phyloP scores from a whole-genome alignment of 2,888 invertebrate genomes.

The Heliothis peltigera region DNA sequence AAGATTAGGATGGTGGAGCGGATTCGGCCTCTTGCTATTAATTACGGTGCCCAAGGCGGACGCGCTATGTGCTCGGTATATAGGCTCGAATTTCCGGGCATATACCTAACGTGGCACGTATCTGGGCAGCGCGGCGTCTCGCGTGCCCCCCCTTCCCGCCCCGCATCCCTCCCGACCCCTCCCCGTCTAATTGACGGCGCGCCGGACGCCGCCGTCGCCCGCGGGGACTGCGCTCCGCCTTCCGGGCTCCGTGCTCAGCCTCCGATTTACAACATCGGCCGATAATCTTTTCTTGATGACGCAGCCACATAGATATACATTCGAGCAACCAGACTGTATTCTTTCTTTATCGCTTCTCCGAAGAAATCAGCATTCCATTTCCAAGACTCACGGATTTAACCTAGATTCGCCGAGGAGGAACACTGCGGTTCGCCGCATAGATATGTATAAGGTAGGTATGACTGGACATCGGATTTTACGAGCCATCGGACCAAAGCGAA shows the following conservation, averaged over 20 bases:
- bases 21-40: conserved; percentile 77
- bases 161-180: conserved; percentile 68
- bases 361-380: conserved; percentile 55
- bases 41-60: conserved; percentile 75
- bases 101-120: conserved; percentile 77
- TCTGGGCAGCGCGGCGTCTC: conserved; percentile 66
- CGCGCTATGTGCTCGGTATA: conserved; percentile 71
- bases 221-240: conserved; percentile 82
- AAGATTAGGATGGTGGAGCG: conserved; percentile 66
- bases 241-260: conserved; percentile 75
- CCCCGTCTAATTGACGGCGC: conserved; percentile 87
- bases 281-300: conserved; percentile 89
- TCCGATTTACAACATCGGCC: conserved; percentile 85
- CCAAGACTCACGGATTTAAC: conserved; percentile 27
- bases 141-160: conserved; percentile 69
- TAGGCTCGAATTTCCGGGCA: conserved; percentile 85
- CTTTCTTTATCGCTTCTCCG: conserved; percentile 54
- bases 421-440: conserved; percentile 34
- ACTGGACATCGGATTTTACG: conserved; percentile 55
- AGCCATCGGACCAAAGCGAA: conserved; percentile 37
- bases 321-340: conserved; percentile 31
- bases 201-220: conserved; percentile 81
- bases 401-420: conserved; percentile 40
- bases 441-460: conserved; percentile 28
- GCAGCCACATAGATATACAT: conserved; percentile 59